phyloP scores from a whole-genome alignment of 92 coral and sea anemone species.

The Epizoanthus stellaris region DNA sequence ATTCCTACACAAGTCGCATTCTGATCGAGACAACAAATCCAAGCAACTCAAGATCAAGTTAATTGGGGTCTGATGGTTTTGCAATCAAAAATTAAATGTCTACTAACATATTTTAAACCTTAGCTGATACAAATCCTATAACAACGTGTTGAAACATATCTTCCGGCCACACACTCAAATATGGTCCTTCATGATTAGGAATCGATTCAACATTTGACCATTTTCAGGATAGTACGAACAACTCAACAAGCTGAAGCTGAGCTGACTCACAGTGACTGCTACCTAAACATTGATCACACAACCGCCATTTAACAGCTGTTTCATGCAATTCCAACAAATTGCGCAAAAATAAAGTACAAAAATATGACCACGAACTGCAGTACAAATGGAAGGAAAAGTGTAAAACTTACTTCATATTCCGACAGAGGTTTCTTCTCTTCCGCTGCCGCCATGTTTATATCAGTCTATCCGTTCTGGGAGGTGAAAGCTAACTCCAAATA shows the following conservation, averaged over 20 bases:
- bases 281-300: slow-evolving; percentile 13
- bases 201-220: slow-evolving; percentile 5
- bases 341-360: neutral
- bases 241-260: no score
- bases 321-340: neutral
- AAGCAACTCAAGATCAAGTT: no score
- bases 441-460: slow-evolving; percentile 32
- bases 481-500: slow-evolving; percentile 5
- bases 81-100: no score
- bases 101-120: neutral
- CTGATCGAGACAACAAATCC: no score
- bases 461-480: neutral
- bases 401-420: slow-evolving; percentile 25
- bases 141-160: neutral
- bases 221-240: no score
- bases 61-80: no score
- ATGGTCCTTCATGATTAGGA: neutral
- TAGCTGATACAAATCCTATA: neutral
- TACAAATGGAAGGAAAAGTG: neutral
- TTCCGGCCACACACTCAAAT: slow-evolving; percentile 5
- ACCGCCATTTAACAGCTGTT: neutral
- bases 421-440: slow-evolving; percentile 25
- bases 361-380: neutral
- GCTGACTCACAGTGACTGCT: no score
- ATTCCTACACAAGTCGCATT: no score